Evolutionary conservation across 2,888 invertebrate genomes (phyloP).

Genomic region (Apoda limacodes): DNA sequence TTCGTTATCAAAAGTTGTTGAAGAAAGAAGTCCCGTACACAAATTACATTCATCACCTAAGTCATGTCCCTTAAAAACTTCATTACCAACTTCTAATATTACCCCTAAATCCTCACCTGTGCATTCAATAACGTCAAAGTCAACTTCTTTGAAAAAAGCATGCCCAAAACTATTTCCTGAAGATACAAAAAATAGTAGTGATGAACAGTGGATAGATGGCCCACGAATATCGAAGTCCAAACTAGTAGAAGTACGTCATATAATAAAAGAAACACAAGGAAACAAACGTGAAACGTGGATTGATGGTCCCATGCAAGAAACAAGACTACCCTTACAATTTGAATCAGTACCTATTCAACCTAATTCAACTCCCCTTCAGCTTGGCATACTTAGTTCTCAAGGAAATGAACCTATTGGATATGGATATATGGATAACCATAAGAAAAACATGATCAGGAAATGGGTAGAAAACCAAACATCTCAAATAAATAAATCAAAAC

Average conservation of each 20-base stretch:
- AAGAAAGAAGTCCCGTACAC: conserved; percentile 72
- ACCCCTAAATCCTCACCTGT: conserved; percentile 69
- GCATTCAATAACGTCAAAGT: conserved; percentile 58
- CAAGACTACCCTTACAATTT: conserved; percentile 56
- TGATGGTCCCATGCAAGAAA: conserved; percentile 88
- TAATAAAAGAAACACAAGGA: conserved; percentile 81
- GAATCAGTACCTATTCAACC: conserved; percentile 73
- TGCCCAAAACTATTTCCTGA: conserved; percentile 51
- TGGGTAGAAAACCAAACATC: conserved; percentile 94
- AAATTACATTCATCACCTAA: conserved; percentile 72
- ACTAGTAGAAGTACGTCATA: conserved; percentile 83
- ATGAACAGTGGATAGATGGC: conserved; percentile 98
- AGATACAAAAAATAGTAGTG: conserved; percentile 68
- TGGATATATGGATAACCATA: conserved; percentile 93
- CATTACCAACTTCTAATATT: conserved; percentile 39
- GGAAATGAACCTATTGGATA: conserved; percentile 73
- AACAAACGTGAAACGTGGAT: conserved; percentile 95
- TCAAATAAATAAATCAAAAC: conserved; percentile 79
- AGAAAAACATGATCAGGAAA: conserved; percentile 92
- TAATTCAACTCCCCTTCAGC: conserved; percentile 47
- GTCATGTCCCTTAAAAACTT: conserved; percentile 63
- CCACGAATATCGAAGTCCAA: conserved; percentile 89
- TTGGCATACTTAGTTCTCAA: conserved; percentile 52
- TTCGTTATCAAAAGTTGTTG: conserved; percentile 60
- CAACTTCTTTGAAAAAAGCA: conserved; percentile 61